These are phyloP conservation scores for Seira musarum DNA, from an alignment of 2,888 invertebrate genomes.

Conservation along the genomic window DNA sequence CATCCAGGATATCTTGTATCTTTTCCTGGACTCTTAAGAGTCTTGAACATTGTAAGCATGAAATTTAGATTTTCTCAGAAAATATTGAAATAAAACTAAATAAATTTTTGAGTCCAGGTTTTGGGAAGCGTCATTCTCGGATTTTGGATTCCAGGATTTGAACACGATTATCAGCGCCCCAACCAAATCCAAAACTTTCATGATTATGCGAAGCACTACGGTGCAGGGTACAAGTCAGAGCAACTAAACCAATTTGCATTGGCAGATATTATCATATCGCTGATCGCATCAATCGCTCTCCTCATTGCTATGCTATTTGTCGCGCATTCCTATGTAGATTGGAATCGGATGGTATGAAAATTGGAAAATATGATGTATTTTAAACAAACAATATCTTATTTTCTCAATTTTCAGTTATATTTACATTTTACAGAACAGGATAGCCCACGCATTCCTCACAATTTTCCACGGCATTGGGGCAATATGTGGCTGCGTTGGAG, in stretches of 20 bases:
- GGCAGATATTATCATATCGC: constrained; percentile 25
- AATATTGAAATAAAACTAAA: too few relatives aligned
- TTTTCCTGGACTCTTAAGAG: constrained; percentile 22
- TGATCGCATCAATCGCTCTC: constrained; percentile 18
- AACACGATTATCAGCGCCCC: constrained; percentile 34
- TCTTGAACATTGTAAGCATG: constrained; percentile 40
- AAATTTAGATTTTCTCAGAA: too few relatives aligned
- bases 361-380: too few relatives aligned
- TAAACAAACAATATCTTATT: too few relatives aligned
- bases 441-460: constrained; percentile 18
- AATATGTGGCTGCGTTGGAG: constrained; percentile 29
- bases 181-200: constrained; percentile 37
- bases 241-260: constrained; percentile 42
- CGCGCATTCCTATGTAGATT: constrained; percentile 33
- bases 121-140: constrained; percentile 16
- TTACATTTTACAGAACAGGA: constrained; percentile 25
- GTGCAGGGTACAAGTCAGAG: constrained; percentile 44
- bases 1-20: constrained; percentile 31
- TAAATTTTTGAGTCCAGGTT: constrained; percentile 15
- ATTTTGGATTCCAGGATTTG: constrained; percentile 46
- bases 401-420: constrained; percentile 6
- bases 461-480: constrained; percentile 27
- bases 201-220: constrained; percentile 28
- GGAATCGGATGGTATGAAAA: constrained; percentile 48
- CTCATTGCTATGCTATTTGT: constrained; percentile 27